Base-by-base conservation (phyloP, 2,888 invertebrate genomes). In the Lycophotia porphyrea region DNA sequence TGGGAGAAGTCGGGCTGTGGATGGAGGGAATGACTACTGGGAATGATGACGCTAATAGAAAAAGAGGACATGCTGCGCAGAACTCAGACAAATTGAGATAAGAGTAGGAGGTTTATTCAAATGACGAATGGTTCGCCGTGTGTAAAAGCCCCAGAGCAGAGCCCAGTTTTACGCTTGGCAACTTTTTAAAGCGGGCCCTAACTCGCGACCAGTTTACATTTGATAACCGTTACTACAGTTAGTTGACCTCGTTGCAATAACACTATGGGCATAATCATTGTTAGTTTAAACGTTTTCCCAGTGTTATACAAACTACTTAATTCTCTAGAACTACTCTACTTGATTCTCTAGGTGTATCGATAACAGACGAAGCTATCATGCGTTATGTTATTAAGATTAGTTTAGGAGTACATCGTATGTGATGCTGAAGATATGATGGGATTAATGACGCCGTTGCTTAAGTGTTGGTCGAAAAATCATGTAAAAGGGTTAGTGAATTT, bases 171-270 rank as follows among this genome's bases (percentile, higher is more conserved):
- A 81, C 80, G 74, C 64, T 78, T 66, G 52, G 78, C 80, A 65
- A 70, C 67, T 55, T 84, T 86, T 81, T 60, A 81, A 76, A 69
- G 66, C 39, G 72, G 71, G 70, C 71, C 71, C 74, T 81, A 78
- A 69, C 73, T 74, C 58, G 71, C 58, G 74, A 80, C 79, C 77
- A 80, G 78, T 78, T 83, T 82, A 77, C 76, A 67, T 83, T 86
- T 84, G 79, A 81, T 79, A 76, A 81, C 85, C 65, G 85, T 84
- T 73, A 73, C 11, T 63, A 55, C 82, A 67, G 82, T 69, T 83
- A 77, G 64, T 31, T 83, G 78, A 76, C 76, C 72, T n/a, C 68
- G n/a, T 74, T 72, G 31, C 39, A 76, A 87, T 81, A 75, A 67
- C 39, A 68, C 31, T 27, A 72, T 73, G 60, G 70, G 71, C 44